Evolutionary conservation across 2,888 invertebrate genomes (phyloP), one percentile per base, ranked within the genome.

Genomic region (Corbicula japonica): DNA sequence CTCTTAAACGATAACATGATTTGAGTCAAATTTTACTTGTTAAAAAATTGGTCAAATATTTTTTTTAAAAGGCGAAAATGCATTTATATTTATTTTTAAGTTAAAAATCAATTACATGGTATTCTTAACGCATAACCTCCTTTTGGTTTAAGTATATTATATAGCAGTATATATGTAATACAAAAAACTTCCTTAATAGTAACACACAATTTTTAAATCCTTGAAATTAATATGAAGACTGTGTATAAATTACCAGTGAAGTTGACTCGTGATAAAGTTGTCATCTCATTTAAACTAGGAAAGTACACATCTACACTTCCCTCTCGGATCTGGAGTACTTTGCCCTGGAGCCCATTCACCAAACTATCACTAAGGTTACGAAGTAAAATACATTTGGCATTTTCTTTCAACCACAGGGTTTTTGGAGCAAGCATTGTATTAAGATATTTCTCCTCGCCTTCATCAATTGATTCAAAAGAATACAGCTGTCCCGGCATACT

Each of bases 351-450:
- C 3, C 73, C 65, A 56, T 73, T 73, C 2, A 73, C 65, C 18
- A 73, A 50, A 4, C 34, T 44, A 21, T 65, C 28, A 21, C 54
- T 32, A 2, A 65, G 34, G 34, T 72, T 63, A 10, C 58, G 41
- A 6, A 63, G n/a, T 26, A 72, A 46, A 4, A 65, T 34, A 1
- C 52, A 41, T 21, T 18, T 18, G n/a, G 38, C 34, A 32, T 38
- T 23, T 21, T 21, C 23, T 32, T 72, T 72, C 44, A 72, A 48
- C 72, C 72, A 72, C 48, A 72, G 52, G 18, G 41, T 62, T 5
- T 44, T 18, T 48, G 61, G 62, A 8, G 41, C 71, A 21, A 44
- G 21, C 15, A 62, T 28, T 8, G 32, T 21, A 23, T 46, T 23
- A 2, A 63, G 30, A 8, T 23, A 26, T 30, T 18, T 28, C 35